Conservation (phyloP, 2,888 invertebrate genomes). For the Agriopis marginaria region DNA sequence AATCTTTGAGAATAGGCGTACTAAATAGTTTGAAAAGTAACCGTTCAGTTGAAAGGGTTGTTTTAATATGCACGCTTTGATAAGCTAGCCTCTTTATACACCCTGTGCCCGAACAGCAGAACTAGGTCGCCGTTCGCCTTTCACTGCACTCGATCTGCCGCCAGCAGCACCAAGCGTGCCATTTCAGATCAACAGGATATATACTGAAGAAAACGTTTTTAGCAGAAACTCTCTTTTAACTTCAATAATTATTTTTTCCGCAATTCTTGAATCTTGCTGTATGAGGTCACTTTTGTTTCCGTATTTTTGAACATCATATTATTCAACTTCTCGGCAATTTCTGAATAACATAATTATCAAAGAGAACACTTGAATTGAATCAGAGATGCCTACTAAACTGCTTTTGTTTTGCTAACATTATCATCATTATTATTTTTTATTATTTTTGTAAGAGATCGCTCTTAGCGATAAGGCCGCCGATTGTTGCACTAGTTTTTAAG, state of each 20-base stretch:
- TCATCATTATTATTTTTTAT: no score
- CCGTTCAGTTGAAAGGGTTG: constrained; percentile 55
- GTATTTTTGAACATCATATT: neutral
- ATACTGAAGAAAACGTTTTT: constrained; percentile 11
- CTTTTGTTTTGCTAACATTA: no score
- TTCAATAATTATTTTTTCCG: constrained; percentile 11
- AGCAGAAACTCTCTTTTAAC: neutral
- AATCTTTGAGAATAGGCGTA: constrained; percentile 1
- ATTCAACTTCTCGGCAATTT: neutral
- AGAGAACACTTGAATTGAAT: no score
- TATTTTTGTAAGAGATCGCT: no score
- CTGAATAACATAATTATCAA: no score
- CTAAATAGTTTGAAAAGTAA: constrained; percentile 20
- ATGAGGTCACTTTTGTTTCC: neutral
- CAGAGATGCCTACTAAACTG: no score
- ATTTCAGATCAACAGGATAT: constrained; percentile 44
- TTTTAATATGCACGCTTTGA: constrained; percentile 70
- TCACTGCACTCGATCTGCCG: constrained; percentile 51
- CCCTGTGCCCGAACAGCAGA: constrained; percentile 62
- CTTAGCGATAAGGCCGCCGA: no score
- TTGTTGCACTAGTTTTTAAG: no score
- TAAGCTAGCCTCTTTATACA: constrained; percentile 65
- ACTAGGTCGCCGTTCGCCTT: constrained; percentile 57
- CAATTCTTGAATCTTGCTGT: neutral
- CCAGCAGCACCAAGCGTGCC: constrained; percentile 21